Conservation (phyloP, 2,797 vertebrate species). For the Sebastes minor region DNA sequence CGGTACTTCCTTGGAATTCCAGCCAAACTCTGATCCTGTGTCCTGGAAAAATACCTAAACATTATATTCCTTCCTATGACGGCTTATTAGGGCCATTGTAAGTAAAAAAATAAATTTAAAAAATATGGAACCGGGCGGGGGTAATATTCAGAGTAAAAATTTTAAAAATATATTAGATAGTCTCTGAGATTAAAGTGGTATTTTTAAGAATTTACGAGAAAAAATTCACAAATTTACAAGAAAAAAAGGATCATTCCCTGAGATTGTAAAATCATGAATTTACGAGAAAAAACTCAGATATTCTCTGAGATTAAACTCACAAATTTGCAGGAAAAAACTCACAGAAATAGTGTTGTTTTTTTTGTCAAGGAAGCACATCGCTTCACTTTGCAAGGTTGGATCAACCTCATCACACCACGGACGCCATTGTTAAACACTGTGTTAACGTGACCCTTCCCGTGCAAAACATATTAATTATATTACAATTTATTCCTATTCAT, state of each 20-base stretch:
- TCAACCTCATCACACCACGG: background rate
- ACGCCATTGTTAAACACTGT: background rate
- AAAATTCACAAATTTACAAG: background rate
- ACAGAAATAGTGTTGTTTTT: background rate
- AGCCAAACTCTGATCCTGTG: background rate
- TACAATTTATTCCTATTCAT: background rate
- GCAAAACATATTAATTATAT: background rate
- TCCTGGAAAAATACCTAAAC: background rate
- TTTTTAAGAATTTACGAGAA: background rate
- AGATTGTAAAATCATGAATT: too few relatives aligned
- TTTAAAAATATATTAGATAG: fast-evolving
- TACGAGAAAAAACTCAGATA: too few relatives aligned
- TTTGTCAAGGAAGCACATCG: background rate
- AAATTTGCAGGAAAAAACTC: background rate
- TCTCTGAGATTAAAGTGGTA: too few relatives aligned
- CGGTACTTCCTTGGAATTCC: background rate
- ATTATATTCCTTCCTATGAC: background rate
- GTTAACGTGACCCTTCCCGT: fast-evolving
- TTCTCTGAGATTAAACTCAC: background rate
- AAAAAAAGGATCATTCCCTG: background rate
- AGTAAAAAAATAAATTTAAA: too few relatives aligned
- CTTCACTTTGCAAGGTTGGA: background rate
- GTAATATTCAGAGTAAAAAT: too few relatives aligned
- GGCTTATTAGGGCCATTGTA: background rate
- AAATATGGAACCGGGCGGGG: too few relatives aligned